phyloP scores from a whole-genome alignment of 2,888 invertebrate genomes.

The Carpatolechia fugitivella region DNA sequence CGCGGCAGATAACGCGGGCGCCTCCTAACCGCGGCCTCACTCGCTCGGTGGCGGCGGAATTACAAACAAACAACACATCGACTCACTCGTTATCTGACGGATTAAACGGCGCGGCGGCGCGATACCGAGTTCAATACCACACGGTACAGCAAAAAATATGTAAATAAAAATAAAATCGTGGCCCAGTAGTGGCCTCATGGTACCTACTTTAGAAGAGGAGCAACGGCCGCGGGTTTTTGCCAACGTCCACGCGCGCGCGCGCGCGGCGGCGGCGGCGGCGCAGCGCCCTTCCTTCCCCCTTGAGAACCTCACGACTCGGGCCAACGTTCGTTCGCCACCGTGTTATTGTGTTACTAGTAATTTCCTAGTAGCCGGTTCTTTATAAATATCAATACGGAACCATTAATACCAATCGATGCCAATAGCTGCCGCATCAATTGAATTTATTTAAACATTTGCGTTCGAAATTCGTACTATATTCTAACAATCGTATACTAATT shows the following conservation, averaged over 20 bases:
- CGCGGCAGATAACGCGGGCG: constrained; percentile 47
- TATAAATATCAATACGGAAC: neutral
- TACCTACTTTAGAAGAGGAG: constrained; percentile 33
- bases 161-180: constrained; percentile 46
- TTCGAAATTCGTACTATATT: too few species aligned
- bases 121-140: constrained; percentile 55
- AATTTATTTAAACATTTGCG: too few species aligned
- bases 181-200: constrained; percentile 46
- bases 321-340: neutral
- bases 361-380: neutral
- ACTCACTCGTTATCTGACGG: constrained; percentile 59
- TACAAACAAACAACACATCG: constrained; percentile 62
- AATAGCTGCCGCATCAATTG: too few species aligned
- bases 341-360: neutral
- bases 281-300: constrained; percentile 3
- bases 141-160: constrained; percentile 40
- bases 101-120: constrained; percentile 35
- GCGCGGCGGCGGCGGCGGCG: too few species aligned
- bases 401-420: neutral
- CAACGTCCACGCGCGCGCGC: constrained; percentile 35
- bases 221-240: constrained; percentile 61
- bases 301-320: constrained; percentile 3
- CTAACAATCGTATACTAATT: too few species aligned
- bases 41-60: constrained; percentile 40
- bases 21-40: constrained; percentile 69